Base-by-base conservation (phyloP, 2,888 invertebrate species). In the Hypercompe scribonia region DNA sequence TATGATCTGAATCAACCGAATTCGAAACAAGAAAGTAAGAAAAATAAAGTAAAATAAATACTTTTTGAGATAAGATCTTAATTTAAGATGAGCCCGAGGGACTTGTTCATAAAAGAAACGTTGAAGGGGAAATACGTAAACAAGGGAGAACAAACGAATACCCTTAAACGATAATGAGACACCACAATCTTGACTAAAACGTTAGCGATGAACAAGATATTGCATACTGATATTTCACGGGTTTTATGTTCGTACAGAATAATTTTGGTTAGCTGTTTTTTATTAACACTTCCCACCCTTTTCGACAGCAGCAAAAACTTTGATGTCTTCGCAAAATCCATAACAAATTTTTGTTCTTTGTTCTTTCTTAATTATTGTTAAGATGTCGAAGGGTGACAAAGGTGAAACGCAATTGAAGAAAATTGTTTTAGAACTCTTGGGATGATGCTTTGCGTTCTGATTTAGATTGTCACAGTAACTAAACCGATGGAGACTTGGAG, bases 151-250 rank as follows among this genome's bases (percentile, higher is more conserved):
- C 83, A 85, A 88, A 83, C 82, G 80, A 84, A 86, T 85, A 81
- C 73, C 78, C 78, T 81, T 81, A 82, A 86, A 87, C 85, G 80
- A 83, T 90, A 91, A 90, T 90, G 90, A 91, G 88, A 86, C 82
- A 79, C 85, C 83, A 84, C 79, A 83, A 86, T 82, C 85, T 89
- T 84, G 78, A 68, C 77, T 78, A 70, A 61, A 83, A 81, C 68
- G 75, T 68, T 80, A 83, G 76, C 76, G 83, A 80, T 76, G 74
- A 76, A 74, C 36, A 76, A 75, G 65, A 76, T 72, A 73, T 76
- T 80, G 71, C 74, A 80, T 80, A 82, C 75, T 73, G 76, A 75
- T 82, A 68, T 76, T 36, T 21, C 21, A 34, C 18, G 34, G 50
- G n/a, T 36, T 18, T 33, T 18, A 58, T 54, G 68, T 36, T 28